Percentiles rank a stretch among this genome's conserved stretches.
Conservation (phyloP, 2,888 invertebrate genomes). For the Drosophila paramelanica region DNA sequence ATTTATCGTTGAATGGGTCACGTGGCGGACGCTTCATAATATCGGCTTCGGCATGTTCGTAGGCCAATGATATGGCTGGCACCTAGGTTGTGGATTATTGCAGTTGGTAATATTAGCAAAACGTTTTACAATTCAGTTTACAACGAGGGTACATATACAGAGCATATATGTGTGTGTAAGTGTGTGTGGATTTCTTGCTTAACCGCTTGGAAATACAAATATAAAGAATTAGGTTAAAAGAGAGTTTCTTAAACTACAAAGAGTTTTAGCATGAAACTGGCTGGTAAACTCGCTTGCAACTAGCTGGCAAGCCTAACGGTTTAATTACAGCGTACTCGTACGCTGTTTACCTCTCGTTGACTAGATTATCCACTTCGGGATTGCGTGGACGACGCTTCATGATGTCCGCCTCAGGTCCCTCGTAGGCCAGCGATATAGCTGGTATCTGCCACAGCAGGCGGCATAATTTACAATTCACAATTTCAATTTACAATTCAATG, state of each 20-base stretch:
- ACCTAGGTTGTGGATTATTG: constrained; percentile 84
- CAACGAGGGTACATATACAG: constrained; percentile 36
- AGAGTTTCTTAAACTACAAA: constrained; percentile 39
- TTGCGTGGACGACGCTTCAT: constrained; percentile 99
- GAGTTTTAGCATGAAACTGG: constrained; percentile 27
- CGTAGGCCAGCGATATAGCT: constrained; percentile 99
- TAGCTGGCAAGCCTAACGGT: constrained; percentile 32
- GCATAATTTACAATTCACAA: constrained; percentile 29
- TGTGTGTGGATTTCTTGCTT: constrained; percentile 15
- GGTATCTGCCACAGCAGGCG: constrained; percentile 88
- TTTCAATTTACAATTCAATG: background rate
- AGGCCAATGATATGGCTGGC: constrained; percentile 94
- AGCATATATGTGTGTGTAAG: constrained; percentile 6
- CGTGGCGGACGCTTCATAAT: constrained; percentile 95
- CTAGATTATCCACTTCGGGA: constrained; percentile 98
- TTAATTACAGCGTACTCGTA: constrained; percentile 17
- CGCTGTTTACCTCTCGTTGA: constrained; percentile 95
- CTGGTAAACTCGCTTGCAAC: constrained; percentile 3
- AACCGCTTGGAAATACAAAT: constrained; percentile 17
- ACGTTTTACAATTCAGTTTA: constrained; percentile 54
- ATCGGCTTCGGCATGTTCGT: constrained; percentile 94
- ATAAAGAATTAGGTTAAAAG: constrained; percentile 1
- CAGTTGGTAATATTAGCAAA: constrained; percentile 76
- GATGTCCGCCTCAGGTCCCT: constrained; percentile 98
- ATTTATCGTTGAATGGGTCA: constrained; percentile 93